These are phyloP conservation scores for Phragmatobia fuliginosa DNA, from an alignment of 2,888 invertebrate genomes.

Conservation along the genomic window DNA sequence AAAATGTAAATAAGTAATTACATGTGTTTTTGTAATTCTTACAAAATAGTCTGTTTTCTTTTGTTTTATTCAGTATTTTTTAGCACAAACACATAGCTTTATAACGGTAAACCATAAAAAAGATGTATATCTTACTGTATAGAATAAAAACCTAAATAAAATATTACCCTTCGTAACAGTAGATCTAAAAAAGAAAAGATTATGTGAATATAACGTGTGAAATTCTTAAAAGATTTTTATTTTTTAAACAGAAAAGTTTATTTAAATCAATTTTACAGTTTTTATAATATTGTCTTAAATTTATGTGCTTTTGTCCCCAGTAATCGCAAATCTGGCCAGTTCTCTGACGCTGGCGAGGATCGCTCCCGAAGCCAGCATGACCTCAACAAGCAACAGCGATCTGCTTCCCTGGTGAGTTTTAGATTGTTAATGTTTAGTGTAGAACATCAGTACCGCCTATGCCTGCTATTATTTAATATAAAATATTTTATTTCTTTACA, in stretches of 20 bases:
- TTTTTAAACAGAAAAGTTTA: too few relatives aligned
- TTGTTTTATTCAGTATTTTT: too few relatives aligned
- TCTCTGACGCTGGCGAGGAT: constrained; percentile 81
- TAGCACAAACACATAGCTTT: background rate
- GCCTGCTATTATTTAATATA: too few relatives aligned
- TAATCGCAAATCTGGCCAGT: constrained; percentile 82
- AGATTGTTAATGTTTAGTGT: too few relatives aligned
- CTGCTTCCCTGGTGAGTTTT: constrained; percentile 77
- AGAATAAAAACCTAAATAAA: background rate
- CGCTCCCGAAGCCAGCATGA: constrained; percentile 75
- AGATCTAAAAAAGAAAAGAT: too few relatives aligned
- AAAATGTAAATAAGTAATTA: too few relatives aligned
- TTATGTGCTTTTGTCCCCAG: constrained; percentile 47
- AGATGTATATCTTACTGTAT: background rate
- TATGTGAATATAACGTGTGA: too few relatives aligned
- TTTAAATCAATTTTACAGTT: background rate
- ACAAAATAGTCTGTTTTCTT: too few relatives aligned
- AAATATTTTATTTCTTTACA: too few relatives aligned
- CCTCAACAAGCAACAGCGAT: constrained; percentile 78
- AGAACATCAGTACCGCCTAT: too few relatives aligned
- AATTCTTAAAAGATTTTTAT: too few relatives aligned
- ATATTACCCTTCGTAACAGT: background rate
- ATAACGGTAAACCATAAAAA: background rate
- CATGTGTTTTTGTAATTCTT: too few relatives aligned
- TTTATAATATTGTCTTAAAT: background rate